These are phyloP conservation scores for Anthoptus insignis DNA, from an alignment of 2,888 invertebrate species.

Conservation along the genomic window DNA sequence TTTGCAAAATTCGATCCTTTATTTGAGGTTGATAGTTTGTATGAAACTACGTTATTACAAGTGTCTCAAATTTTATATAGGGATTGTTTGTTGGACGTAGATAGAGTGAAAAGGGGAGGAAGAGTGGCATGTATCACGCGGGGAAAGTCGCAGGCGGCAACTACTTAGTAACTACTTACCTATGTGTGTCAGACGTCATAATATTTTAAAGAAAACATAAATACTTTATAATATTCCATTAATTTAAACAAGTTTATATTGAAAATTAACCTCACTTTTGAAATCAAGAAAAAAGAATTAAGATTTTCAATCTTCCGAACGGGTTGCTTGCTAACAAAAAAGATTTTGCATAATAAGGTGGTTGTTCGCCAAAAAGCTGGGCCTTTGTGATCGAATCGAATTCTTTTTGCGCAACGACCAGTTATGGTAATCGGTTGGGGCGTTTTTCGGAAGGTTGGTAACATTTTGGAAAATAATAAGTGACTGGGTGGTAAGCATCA, in stretches of 20 bases:
- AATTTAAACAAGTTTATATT: background rate
- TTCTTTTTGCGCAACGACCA: slow-evolving; percentile 31
- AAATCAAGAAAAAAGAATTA: background rate
- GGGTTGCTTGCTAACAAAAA: slow-evolving; percentile 1
- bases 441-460: slow-evolving; percentile 37
- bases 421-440: slow-evolving; percentile 40
- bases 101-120: too few relatives aligned
- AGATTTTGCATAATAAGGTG: slow-evolving; percentile 14
- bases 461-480: slow-evolving; percentile 41
- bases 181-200: too few relatives aligned
- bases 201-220: too few relatives aligned
- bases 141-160: too few relatives aligned
- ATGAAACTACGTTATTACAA: too few relatives aligned
- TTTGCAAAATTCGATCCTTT: too few relatives aligned
- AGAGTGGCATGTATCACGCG: too few relatives aligned
- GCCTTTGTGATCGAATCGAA: slow-evolving; percentile 10
- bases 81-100: too few relatives aligned
- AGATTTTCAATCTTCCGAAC: slow-evolving; percentile 15
- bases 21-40: too few relatives aligned
- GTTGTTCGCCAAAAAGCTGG: slow-evolving; percentile 11
- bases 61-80: too few relatives aligned
- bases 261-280: background rate
- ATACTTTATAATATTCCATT: too few relatives aligned
- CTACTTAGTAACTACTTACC: too few relatives aligned
- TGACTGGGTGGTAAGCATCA: slow-evolving; percentile 1